Conservation (phyloP, 2,797 vertebrate genomes). For the Protosalanx chinensis region DNA sequence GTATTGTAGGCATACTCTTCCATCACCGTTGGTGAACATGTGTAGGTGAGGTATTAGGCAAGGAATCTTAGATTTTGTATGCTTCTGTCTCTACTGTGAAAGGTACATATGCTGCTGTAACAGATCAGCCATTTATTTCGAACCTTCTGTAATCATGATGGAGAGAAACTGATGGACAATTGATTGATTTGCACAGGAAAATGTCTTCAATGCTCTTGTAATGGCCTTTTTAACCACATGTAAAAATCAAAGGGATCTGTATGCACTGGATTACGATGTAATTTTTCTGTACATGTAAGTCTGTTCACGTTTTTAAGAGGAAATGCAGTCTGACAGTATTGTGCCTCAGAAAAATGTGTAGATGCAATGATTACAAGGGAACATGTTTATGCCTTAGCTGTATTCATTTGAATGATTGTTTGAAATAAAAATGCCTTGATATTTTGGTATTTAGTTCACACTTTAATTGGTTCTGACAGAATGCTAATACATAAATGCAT, state of each 20-base stretch:
- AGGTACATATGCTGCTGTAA: neutral
- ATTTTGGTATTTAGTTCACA: neutral
- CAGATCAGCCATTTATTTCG: neutral
- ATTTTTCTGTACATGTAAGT: neutral
- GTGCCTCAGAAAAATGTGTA: neutral
- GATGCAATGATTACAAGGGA: conserved; percentile 2
- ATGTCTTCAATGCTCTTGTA: neutral
- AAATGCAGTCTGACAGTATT: neutral
- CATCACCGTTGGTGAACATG: too few relatives aligned
- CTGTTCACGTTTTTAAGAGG: neutral
- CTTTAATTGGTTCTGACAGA: neutral
- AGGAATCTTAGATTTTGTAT: neutral
- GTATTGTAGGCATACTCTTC: too few relatives aligned
- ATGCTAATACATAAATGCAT: neutral
- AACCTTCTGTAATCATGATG: neutral
- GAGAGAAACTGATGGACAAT: neutral
- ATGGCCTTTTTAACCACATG: neutral
- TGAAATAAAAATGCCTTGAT: neutral
- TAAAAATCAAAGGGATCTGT: conserved; percentile 9
- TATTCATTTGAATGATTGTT: neutral
- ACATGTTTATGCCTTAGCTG: neutral
- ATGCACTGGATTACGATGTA: neutral
- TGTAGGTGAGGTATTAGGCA: neutral
- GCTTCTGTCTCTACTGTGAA: neutral
- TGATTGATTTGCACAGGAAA: neutral